phyloP scores from a whole-genome alignment of 2,113 vertebrate genomes.

The Marmota monax region DNA sequence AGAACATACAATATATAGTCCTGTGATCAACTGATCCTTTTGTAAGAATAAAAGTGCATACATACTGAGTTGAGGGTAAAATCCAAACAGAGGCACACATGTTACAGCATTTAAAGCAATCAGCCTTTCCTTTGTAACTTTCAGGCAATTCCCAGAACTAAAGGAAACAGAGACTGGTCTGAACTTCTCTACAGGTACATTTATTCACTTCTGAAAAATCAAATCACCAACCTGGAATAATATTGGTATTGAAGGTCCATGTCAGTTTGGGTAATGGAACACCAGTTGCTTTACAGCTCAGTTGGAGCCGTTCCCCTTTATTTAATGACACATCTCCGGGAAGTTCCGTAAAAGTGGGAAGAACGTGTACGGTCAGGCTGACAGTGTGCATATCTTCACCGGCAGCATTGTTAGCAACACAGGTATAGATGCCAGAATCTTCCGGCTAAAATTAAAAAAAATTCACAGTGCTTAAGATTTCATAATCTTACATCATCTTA shows the following conservation, averaged over 20 bases:
- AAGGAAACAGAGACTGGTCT: not conserved
- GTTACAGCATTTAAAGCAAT: not conserved
- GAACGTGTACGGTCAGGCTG: constrained; percentile 90
- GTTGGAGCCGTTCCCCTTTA: constrained; percentile 93
- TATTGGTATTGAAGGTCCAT: constrained; percentile 97
- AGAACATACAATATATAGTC: not conserved
- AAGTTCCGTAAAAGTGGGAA: constrained; percentile 94
- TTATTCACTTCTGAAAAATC: not conserved
- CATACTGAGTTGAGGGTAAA: not conserved
- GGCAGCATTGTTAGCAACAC: constrained; percentile 91
- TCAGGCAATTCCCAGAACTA: not conserved
- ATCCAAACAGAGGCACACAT: not conserved
- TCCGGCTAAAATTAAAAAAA: constrained; percentile 86
- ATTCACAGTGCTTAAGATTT: not conserved
- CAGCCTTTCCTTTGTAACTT: not conserved
- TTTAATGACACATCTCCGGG: constrained; percentile 93
- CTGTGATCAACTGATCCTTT: not conserved
- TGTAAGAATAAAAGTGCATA: not conserved
- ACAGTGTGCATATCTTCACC: constrained; percentile 91
- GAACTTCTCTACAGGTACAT: not conserved
- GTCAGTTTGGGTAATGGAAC: constrained; percentile 93
- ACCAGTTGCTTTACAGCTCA: constrained; percentile 93
- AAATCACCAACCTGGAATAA: constrained; percentile 92
- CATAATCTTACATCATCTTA: not conserved
- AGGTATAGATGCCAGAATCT: constrained; percentile 95